Base-by-base conservation (phyloP, 2,888 invertebrate species). In the Malthinus flaveolus region DNA sequence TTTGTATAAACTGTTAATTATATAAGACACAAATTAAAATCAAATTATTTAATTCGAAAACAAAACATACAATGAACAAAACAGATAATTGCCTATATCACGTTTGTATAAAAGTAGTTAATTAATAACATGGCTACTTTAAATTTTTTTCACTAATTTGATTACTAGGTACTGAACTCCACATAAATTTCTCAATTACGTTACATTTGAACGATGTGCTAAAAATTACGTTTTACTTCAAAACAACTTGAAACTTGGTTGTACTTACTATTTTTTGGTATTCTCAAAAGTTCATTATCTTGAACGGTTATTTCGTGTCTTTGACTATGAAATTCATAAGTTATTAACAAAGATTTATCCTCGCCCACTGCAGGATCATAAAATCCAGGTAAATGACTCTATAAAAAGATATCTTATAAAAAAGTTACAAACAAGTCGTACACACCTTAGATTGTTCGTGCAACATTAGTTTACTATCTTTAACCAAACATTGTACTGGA, bases 361-460 rank as follows among this genome's bases (percentile, higher is more conserved):
- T 97, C 96, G 0, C 96, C 95, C 50, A 92, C 86, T 66, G 95
- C 94, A 0, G 97, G 95, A 79, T 99, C 98, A 79, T 91, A 98
- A 80, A 98, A 98, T 32, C 98, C 98, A 8, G 97, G 94, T 63
- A 98, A 79, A 74, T 95, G 94, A 75, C 92, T 89, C 97, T 97
- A 80, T 84, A 65, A 59, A 68, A 61, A 23, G 23, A 51, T 46
- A 8, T 39, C 12, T 32, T 32, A 47, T 45, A 6, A 12, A 44
- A 37, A 46, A 12, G 23, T 3, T 23, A 23, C 45, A 8, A 34
- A 51, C 39, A 48, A 15, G 23, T 15, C 32, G 33, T 23, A 55
- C 32, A 68, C 78, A 95, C 95, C 88, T 97, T 96, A 52, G 91
- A 87, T 50, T 90, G 86, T 67, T 91, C 90, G 62, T 94, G 88